phyloP scores from a whole-genome alignment of 2,113 vertebrate species.

The Pogona vitticeps region DNA sequence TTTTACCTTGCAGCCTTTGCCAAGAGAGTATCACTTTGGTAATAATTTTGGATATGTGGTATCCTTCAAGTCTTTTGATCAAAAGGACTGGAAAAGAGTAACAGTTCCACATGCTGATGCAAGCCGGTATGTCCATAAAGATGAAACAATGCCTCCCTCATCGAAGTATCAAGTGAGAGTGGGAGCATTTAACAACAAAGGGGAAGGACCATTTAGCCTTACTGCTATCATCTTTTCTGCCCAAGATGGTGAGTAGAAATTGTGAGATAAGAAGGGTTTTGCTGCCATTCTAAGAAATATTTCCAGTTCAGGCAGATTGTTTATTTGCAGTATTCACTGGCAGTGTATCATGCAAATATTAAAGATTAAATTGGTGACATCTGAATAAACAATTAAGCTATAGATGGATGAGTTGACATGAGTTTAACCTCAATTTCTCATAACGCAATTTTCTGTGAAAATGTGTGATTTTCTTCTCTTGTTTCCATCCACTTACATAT shows the following conservation, averaged over 20 bases:
- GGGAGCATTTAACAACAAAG: slow-evolving; percentile 91
- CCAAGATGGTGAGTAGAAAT: slow-evolving; percentile 85
- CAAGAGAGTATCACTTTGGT: slow-evolving; percentile 94
- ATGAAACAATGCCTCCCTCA: slow-evolving; percentile 82
- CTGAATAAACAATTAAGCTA: neutral
- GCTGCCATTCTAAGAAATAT: neutral
- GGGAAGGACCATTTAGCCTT: slow-evolving; percentile 92
- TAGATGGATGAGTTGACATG: neutral
- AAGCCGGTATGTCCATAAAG: slow-evolving; percentile 90
- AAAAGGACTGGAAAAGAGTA: slow-evolving; percentile 88
- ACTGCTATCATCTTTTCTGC: slow-evolving; percentile 87
- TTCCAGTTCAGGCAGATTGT: neutral
- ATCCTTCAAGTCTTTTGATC: slow-evolving; percentile 86
- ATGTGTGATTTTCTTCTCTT: no score
- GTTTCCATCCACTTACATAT: no score
- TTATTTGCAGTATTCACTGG: neutral
- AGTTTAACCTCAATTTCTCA: neutral
- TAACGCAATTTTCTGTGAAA: neutral
- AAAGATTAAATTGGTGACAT: neutral
- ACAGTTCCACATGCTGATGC: slow-evolving; percentile 87
- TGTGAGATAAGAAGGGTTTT: neutral
- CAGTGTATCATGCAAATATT: neutral
- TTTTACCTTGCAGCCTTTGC: slow-evolving; percentile 83
- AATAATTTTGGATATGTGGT: slow-evolving; percentile 94
- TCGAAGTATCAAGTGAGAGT: slow-evolving; percentile 94